phyloP scores from a whole-genome alignment of 2,113 vertebrate genomes.

The Telmatochromis sp. region DNA sequence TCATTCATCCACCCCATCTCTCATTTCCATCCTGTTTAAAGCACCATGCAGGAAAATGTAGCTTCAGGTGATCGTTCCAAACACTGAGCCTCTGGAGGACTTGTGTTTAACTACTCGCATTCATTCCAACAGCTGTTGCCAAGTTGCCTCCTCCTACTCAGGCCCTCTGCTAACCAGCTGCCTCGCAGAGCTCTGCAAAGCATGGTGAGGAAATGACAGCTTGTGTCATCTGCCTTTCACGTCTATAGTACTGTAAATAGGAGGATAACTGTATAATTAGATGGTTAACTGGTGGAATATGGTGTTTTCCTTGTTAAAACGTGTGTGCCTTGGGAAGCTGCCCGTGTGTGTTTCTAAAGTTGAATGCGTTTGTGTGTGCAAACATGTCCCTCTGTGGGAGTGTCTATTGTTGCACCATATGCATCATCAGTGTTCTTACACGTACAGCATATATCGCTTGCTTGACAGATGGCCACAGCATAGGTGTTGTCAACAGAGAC shows the following conservation, averaged over 20 bases:
- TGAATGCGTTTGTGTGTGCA: not conserved
- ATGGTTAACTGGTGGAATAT: slow-evolving; percentile 30
- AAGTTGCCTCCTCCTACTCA: slow-evolving; percentile 26
- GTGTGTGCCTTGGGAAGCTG: slow-evolving; percentile 1
- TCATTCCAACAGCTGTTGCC: slow-evolving; percentile 41
- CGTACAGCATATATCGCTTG: not conserved
- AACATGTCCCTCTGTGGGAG: not conserved
- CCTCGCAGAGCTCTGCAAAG: slow-evolving; percentile 28
- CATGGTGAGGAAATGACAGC: slow-evolving; percentile 42
- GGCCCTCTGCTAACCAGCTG: slow-evolving; percentile 61
- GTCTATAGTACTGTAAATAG: slow-evolving; percentile 40
- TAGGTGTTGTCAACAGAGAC: slow-evolving; percentile 20
- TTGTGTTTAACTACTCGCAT: slow-evolving; percentile 30
- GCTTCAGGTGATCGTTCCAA: slow-evolving; percentile 38
- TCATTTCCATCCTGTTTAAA: not conserved
- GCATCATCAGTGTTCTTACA: not conserved
- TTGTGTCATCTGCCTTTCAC: slow-evolving; percentile 49
- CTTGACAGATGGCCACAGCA: slow-evolving; percentile 49
- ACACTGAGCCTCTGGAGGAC: slow-evolving; percentile 21
- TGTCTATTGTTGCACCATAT: not conserved
- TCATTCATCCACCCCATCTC: not conserved
- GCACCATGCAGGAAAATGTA: not conserved
- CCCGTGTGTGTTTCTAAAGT: slow-evolving; percentile 1
- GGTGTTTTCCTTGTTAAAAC: slow-evolving; percentile 42
- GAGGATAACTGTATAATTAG: slow-evolving; percentile 39